Evolutionary conservation across 2,888 invertebrate species (phyloP), one percentile per base, ranked within the genome.

Genomic region (Lampropteryx suffumata): DNA sequence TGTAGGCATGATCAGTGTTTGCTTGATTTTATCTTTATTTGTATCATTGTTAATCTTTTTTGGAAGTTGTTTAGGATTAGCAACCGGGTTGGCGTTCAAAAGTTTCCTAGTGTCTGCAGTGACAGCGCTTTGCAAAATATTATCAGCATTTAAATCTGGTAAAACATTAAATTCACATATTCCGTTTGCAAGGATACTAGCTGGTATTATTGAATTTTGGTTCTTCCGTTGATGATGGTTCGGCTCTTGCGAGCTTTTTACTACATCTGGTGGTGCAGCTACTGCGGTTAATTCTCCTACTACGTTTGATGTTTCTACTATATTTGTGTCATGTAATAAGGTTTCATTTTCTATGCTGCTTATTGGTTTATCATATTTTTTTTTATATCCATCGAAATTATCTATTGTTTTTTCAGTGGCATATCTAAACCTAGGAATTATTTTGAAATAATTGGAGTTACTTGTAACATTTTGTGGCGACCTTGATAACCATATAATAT

Each of bases 31-130:
- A 6, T 12, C 39, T 47, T 50, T 33, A 13, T 43, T 32, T 40
- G 39, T 53, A 43, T 55, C 59, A 32, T 42, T 39, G 26, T 9
- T 7, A 26, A 55, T 48, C 27, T 57, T 56, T 41, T 82, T 86
- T 55, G 82, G 84, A 12, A 86, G 63, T 65, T 82, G 76, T 67
- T 82, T 89, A 3, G 89, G 89, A 58, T 86, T 83, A 27, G 81
- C 71, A 10, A 86, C 89, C 28, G 89, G 89, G 64, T 71, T 81
- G 21, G 67, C 62, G 34, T 59, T 74, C 9, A 70, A 65, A 34
- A 74, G 53, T 55, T 67, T 66, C 30, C 44, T 69, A 50, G 62
- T 63, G 13, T 54, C 56, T 26, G 27, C 14, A 13, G 21, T 4
- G 5, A 29, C 11, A 45, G 17, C 11, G 26, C 6, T 8, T 4